Percentiles rank a stretch among this genome's conserved stretches.
Conservation (phyloP, 1,140 invertebrate genomes). For the Heliconius hermathena region DNA sequence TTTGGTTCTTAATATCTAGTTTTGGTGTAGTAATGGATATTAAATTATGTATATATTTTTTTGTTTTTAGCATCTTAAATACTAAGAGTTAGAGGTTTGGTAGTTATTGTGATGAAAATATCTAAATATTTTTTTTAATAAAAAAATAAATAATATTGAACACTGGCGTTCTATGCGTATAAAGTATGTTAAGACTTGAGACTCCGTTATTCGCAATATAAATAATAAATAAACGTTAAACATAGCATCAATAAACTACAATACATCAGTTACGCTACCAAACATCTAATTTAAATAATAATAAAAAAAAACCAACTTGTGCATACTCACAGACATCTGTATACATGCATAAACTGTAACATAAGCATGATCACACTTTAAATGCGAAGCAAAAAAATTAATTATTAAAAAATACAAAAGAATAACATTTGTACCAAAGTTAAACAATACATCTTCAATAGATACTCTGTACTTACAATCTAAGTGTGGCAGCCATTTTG, state of each 20-base stretch:
- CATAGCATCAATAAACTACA: slow-evolving; percentile 45
- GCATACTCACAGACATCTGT: slow-evolving; percentile 79
- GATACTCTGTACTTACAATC: slow-evolving; percentile 77
- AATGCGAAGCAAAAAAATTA: slow-evolving; percentile 75
- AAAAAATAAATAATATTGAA: slow-evolving; percentile 28
- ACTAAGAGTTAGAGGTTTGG: slow-evolving; percentile 69
- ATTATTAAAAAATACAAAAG: slow-evolving; percentile 49
- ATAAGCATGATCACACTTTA: slow-evolving; percentile 79
- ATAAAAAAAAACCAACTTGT: slow-evolving; percentile 74
- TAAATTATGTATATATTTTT: slow-evolving; percentile 53
- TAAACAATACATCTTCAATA: slow-evolving; percentile 68
- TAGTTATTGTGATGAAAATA: slow-evolving; percentile 54
- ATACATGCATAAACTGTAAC: slow-evolving; percentile 79
- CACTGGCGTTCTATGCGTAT: slow-evolving; percentile 36
- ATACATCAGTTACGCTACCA: slow-evolving; percentile 60
- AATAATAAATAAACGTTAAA: slow-evolving; percentile 35
- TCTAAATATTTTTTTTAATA: slow-evolving; percentile 9
- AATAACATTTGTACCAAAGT: slow-evolving; percentile 73
- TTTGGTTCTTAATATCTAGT: slow-evolving; percentile 63
- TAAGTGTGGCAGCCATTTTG: slow-evolving; percentile 69
- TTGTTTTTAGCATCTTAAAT: slow-evolving; percentile 61
- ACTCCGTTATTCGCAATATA: slow-evolving; percentile 23
- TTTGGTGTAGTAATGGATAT: slow-evolving; percentile 75
- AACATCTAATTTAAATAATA: slow-evolving; percentile 63
- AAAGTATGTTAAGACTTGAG: slow-evolving; percentile 36